A percentile compares a stretch with the other conserved stretches of the same genome.
These are phyloP conservation scores for Protaetia brevitarsis DNA, from an alignment of 1,140 invertebrate genomes.

Conservation along the genomic window DNA sequence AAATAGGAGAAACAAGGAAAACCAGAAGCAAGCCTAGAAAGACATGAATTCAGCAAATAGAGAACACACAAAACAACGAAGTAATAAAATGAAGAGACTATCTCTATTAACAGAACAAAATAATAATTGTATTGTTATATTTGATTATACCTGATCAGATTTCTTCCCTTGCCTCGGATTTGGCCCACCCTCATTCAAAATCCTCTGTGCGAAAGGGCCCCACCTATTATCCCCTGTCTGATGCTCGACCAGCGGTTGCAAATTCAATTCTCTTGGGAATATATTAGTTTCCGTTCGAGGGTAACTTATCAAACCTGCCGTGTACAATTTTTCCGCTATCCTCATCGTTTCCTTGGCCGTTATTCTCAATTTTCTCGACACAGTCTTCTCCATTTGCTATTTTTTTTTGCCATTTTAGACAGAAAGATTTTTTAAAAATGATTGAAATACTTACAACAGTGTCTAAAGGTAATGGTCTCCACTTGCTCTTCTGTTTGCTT, in stretches of 20 bases:
- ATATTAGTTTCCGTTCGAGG: constrained; percentile 96
- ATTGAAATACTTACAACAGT: constrained; percentile 82
- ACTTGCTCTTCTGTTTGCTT: constrained; percentile 92
- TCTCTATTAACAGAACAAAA: too few relatives aligned
- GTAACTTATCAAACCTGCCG: constrained; percentile 89
- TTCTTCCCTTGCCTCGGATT: constrained; percentile 93
- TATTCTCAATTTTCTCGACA: constrained; percentile 86
- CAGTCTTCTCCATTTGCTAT: constrained; percentile 94
- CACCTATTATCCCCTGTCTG: constrained; percentile 75
- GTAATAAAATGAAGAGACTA: too few relatives aligned
- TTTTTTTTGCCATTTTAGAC: too few relatives aligned
- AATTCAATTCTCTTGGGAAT: constrained; percentile 86
- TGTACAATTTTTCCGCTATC: constrained; percentile 92
- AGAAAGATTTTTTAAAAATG: neutral
- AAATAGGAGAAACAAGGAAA: too few relatives aligned
- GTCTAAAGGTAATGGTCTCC: constrained; percentile 92
- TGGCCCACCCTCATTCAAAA: constrained; percentile 75
- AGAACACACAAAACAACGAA: too few relatives aligned
- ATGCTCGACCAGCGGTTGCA: constrained; percentile 72
- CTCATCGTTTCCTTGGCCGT: constrained; percentile 95
- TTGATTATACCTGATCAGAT: constrained; percentile 70
- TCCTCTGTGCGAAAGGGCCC: constrained; percentile 80
- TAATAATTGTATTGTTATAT: too few relatives aligned
- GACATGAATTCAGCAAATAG: too few relatives aligned
- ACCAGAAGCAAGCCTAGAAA: too few relatives aligned